Conservation (phyloP, 2,888 invertebrate genomes). For the Pegoplata infirma region DNA sequence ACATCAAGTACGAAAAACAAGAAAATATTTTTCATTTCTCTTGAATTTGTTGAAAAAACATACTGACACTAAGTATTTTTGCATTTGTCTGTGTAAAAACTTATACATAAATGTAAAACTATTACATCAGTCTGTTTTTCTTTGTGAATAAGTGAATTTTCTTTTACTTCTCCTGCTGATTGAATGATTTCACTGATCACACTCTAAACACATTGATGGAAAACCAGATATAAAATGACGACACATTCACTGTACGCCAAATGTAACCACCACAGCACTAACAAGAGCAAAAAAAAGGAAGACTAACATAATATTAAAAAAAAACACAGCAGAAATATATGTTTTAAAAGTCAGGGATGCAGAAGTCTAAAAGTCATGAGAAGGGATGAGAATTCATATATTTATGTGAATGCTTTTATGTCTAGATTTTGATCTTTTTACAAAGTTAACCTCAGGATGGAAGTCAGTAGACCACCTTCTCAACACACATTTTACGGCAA, state of each 20-base stretch:
- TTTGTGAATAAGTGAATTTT: conserved; percentile 52
- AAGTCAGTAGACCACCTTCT: no score
- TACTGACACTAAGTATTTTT: no score
- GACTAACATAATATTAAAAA: conserved; percentile 47
- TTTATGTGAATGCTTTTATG: no score
- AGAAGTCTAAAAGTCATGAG: no score
- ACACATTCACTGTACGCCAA: conserved; percentile 56
- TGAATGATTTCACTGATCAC: conserved; percentile 75
- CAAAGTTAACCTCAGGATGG: no score
- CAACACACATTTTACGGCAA: no score
- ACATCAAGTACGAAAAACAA: not conserved
- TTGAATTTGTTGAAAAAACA: not conserved
- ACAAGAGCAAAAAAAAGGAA: conserved; percentile 57
- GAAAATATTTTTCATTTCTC: not conserved
- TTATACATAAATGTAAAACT: conserved; percentile 45
- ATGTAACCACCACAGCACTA: conserved; percentile 64
- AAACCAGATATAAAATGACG: conserved; percentile 69
- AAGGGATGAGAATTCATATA: no score
- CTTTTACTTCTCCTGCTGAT: conserved; percentile 64
- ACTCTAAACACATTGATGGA: conserved; percentile 69
- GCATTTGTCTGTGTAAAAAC: conserved; percentile 20
- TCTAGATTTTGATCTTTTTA: no score
- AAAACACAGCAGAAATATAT: conserved; percentile 68
- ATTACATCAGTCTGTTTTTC: conserved; percentile 53
- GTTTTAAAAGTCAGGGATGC: no score